Conservation (phyloP, 2,888 invertebrate species). For the Arrhopalites spinosus region DNA sequence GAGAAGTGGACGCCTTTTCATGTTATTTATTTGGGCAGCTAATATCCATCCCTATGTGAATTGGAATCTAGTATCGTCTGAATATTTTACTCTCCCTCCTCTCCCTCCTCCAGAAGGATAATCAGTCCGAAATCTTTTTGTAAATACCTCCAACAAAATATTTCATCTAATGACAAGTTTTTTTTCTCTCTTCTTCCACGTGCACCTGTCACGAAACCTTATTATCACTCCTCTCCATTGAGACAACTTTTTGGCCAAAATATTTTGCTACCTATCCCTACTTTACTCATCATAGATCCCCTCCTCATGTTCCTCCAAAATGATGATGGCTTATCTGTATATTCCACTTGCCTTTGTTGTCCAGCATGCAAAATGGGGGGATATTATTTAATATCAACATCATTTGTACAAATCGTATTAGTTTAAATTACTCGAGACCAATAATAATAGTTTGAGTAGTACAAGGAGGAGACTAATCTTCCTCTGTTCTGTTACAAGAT, state of each 20-base stretch:
- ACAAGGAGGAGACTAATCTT: too few relatives aligned
- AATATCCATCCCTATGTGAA: too few relatives aligned
- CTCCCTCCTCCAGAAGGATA: not conserved
- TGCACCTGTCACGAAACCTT: slow-evolving; percentile 41
- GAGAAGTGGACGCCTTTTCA: slow-evolving; percentile 4
- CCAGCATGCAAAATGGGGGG: too few relatives aligned
- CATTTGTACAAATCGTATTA: too few relatives aligned
- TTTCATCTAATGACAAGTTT: slow-evolving; percentile 42
- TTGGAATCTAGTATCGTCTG: not conserved
- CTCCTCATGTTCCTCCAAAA: not conserved
- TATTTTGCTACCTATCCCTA: not conserved
- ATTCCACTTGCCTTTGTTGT: too few relatives aligned
- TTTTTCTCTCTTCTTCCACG: slow-evolving; percentile 34
- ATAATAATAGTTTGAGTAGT: too few relatives aligned
- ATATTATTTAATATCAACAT: too few relatives aligned
- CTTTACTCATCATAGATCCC: not conserved
- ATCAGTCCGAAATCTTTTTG: slow-evolving; percentile 13
- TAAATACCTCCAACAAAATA: slow-evolving; percentile 30
- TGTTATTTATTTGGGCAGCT: slow-evolving; percentile 14
- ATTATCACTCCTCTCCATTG: slow-evolving; percentile 34
- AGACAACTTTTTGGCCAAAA: not conserved
- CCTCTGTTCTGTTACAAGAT: too few relatives aligned
- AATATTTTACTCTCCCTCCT: not conserved
- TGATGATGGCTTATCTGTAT: too few relatives aligned
- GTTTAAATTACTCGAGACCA: too few relatives aligned